phyloP scores from a whole-genome alignment of 2,113 vertebrate species.

The Psittacula cyanocephala region DNA sequence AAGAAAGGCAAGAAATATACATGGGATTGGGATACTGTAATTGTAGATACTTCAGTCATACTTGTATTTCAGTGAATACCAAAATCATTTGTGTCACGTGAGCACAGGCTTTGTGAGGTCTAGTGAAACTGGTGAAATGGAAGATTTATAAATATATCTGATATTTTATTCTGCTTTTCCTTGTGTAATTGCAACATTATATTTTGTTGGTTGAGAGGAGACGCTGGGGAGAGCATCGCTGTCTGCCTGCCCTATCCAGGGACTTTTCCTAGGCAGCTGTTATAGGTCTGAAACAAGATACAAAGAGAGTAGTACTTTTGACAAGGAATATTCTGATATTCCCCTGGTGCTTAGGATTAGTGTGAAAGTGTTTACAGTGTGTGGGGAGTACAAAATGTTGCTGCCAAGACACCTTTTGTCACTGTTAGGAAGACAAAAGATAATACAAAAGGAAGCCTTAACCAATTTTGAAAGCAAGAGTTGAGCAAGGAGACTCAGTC shows the following conservation, averaged over 20 bases:
- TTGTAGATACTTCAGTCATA: accelerated
- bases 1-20: not conserved
- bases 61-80: not conserved
- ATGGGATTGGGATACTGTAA: not conserved
- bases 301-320: not conserved
- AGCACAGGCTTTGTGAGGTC: not conserved
- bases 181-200: not conserved
- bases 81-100: accelerated
- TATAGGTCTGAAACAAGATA: not conserved
- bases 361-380: not conserved
- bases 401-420: not conserved
- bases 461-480: not conserved
- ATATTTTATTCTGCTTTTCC: not conserved
- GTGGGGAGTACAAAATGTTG: not conserved
- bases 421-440: not conserved
- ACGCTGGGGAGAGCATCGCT: not conserved
- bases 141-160: not conserved
- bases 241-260: not conserved
- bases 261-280: not conserved
- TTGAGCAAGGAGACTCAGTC: not conserved
- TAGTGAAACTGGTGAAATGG: not conserved
- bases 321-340: not conserved
- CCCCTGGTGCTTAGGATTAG: not conserved
- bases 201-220: not conserved
- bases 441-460: not conserved